Conservation (phyloP, 1,140 invertebrate species). For the Lordiphosa clarofinis region DNA sequence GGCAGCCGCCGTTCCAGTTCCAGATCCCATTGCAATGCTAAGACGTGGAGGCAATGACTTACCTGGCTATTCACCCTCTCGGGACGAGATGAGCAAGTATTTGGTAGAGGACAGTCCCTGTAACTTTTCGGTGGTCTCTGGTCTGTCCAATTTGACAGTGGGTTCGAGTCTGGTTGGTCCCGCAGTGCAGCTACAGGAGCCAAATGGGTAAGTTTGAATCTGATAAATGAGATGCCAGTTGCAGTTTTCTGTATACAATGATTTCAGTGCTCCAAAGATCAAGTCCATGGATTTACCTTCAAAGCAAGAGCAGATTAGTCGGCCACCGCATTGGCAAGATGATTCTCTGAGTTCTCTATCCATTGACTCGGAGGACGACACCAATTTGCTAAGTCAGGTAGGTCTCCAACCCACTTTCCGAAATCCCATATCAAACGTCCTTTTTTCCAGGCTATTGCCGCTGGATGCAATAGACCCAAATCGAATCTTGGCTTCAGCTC, state of each 20-base stretch:
- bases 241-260: not conserved
- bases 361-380: conserved; percentile 81
- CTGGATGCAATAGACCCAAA: conserved; percentile 77
- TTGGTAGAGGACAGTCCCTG: conserved; percentile 85
- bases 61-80: conserved; percentile 62
- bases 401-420: not conserved
- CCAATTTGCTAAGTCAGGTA: conserved; percentile 78
- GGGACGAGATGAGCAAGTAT: conserved; percentile 83
- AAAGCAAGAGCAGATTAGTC: conserved; percentile 27
- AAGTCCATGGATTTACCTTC: not conserved
- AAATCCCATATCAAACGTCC: not conserved
- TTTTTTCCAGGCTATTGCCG: conserved; percentile 67
- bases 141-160: conserved; percentile 85
- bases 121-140: conserved; percentile 84
- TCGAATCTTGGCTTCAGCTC: conserved; percentile 78
- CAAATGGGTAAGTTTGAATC: conserved; percentile 25
- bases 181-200: conserved; percentile 58
- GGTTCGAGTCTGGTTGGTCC: conserved; percentile 77
- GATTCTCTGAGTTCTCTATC: conserved; percentile 82
- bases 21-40: conserved; percentile 74
- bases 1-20: conserved; percentile 31
- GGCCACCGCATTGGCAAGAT: conserved; percentile 74
- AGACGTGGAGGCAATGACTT: conserved; percentile 60
- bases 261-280: not conserved
- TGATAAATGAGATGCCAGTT: not conserved